phyloP scores from a whole-genome alignment of 2,888 invertebrate genomes.

The Hydriomena furcata region DNA sequence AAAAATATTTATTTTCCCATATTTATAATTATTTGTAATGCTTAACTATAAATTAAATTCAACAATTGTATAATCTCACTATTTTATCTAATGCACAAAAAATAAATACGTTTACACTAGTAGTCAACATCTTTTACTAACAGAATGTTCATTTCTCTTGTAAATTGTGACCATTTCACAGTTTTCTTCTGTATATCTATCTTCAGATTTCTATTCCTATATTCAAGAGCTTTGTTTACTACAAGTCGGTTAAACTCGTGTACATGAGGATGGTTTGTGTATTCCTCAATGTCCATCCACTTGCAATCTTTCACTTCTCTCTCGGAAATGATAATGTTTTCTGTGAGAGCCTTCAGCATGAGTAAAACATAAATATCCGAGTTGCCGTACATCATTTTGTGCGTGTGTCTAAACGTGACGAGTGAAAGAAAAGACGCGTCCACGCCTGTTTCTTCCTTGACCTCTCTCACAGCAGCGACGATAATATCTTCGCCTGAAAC shows the following conservation, averaged over 20 bases:
- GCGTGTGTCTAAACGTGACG: constrained; percentile 90
- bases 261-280: constrained; percentile 87
- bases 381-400: constrained; percentile 90
- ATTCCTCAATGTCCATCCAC: constrained; percentile 93
- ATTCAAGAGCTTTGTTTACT: constrained; percentile 85
- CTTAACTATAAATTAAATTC: constrained; percentile 10
- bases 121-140: constrained; percentile 50
- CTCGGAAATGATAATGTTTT: constrained; percentile 86
- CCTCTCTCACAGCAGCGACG: constrained; percentile 92
- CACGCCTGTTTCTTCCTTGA: constrained; percentile 95
- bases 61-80: constrained; percentile 26
- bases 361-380: constrained; percentile 94
- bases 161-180: constrained; percentile 61
- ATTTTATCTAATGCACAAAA: not conserved
- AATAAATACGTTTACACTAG: not conserved
- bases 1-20: constrained; percentile 11
- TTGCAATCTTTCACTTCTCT: constrained; percentile 89
- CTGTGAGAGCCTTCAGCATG: constrained; percentile 86
- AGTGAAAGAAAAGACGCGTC: constrained; percentile 88
- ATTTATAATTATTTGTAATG: constrained; percentile 6
- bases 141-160: constrained; percentile 65
- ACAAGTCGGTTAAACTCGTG: constrained; percentile 88
- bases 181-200: constrained; percentile 82
- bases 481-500: constrained; percentile 90
- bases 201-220: constrained; percentile 83